Base-by-base conservation (phyloP, 2,113 vertebrate genomes). In the Pampusana beccarii region DNA sequence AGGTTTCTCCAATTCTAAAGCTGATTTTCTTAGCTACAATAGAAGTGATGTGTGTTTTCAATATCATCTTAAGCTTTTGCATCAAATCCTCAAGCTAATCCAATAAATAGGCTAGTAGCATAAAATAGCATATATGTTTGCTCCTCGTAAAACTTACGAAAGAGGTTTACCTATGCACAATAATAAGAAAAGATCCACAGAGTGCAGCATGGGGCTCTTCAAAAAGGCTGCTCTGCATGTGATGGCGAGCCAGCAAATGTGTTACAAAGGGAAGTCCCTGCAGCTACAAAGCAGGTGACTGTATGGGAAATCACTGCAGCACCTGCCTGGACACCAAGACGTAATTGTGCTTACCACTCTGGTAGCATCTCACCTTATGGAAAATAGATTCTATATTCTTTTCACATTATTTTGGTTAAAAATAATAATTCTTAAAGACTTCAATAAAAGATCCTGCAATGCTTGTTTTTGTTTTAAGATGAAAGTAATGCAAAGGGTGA, bases 1-100 rank as follows among this genome's bases (percentile, higher is more conserved):
- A 98, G 98, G 97, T 97, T 97, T 98, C 92, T 95, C 95, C 97
- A 97, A 98, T 98, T 98, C 98, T 97, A 98, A 98, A 98, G 98
- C 98, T 98, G 97, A 97, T 98, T 98, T 98, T 98, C 98, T 97
- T 95, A 95, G 97, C 96, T 95, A 98, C 98, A 98, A 98, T 98
- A 96, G 97, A 97, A 97, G 87, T 94, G 96, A 97, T 98, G 95
- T 95, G 97, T 98, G 97, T 98, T 98, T 97, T 98, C 97, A 97
- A 84, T 97, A 97, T 97, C 96, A 97, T 96, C 94, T 97, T 97
- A 97, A 97, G 97, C 98, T 97, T 98, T 95, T 95, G 90, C 94
- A 96, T 96, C 97, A 97, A 98, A 98, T 97, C 97, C 96, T 95
- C 90, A 65, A 87, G 95, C 93, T 98, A 98, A 98, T 98, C 98